Conservation (phyloP, 2,888 invertebrate genomes). For the Peribatodes rhomboidaria region DNA sequence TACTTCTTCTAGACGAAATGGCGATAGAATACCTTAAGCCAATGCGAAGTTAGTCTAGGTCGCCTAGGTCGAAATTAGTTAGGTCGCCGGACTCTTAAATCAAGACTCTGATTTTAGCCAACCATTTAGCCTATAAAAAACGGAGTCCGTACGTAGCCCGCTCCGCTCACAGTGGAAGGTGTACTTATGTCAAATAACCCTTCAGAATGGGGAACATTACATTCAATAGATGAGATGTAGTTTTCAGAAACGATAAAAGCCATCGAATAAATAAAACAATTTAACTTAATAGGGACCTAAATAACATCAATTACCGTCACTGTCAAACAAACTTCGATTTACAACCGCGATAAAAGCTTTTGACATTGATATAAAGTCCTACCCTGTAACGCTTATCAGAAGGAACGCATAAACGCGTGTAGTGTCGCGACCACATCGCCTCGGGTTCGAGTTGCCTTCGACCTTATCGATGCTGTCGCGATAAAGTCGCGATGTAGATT, state of each 20-base stretch:
- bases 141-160: too few relatives aligned
- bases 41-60: too few relatives aligned
- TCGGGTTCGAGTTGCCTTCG: constrained; percentile 33
- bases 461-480: constrained; percentile 42
- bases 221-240: background rate
- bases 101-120: too few relatives aligned
- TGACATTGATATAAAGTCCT: constrained; percentile 30
- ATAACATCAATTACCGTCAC: constrained; percentile 14
- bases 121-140: too few relatives aligned
- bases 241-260: background rate
- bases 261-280: background rate
- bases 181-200: too few relatives aligned
- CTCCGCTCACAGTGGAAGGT: too few relatives aligned
- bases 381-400: constrained; percentile 29
- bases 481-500: constrained; percentile 41
- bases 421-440: constrained; percentile 24
- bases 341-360: constrained; percentile 28
- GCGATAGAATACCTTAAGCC: too few relatives aligned
- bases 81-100: too few relatives aligned
- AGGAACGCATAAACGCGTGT: constrained; percentile 42
- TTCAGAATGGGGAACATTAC: too few relatives aligned
- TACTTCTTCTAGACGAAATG: too few relatives aligned
- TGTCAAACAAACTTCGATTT: constrained; percentile 20
- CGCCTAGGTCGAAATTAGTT: too few relatives aligned
- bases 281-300: background rate